Evolutionary conservation across 2,888 invertebrate species (phyloP), one percentile per base, ranked within the genome.

Genomic region (Hirudinaria manillensis): DNA sequence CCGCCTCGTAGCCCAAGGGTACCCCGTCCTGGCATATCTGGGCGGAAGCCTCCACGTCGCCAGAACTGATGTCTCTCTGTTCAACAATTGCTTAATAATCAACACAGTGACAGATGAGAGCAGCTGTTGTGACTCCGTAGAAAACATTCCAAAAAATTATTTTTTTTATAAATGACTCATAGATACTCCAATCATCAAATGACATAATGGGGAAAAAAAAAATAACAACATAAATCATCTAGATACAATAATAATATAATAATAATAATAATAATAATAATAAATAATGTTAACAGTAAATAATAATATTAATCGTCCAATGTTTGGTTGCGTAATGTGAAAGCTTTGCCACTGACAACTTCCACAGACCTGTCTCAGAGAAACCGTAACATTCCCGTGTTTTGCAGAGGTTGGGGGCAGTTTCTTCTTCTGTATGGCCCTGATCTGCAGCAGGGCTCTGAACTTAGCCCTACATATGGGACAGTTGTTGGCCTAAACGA

Each of bases 401-500:
- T n/a, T 32, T 68, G 68, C 68, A 1, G 32, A 24, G 1, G 36
- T 36, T 27, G 27, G 24, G 3, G 19, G 36, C 34, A 34, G 45
- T 55, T 55, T 68, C 70, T 84, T 89, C 83, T 92, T 92, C 85
- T 94, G 93, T 80, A 98, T 89, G 34, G 98, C 96, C 78, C 94
- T 89, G 73, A 99, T 93, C 87, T 98, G 97, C 76, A 99, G 88
- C 72, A 99, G 88, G 0, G 99, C 99, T 78, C 98, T 88, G 87
- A 99, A 99, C 16, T 98, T 98, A n/a, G 97, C 94, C 78, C 99
- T 89, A 85, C 99, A 99, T 80, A 99, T 99, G 10, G 99, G 99
- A 82, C 99, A 99, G 87, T 96, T 98, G 87, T 94, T 98, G 36
- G 97, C 94, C 72, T 70, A 29, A 10, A 61, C 13, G 61, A 61